Evolutionary conservation across 2,888 invertebrate species (phyloP), one percentile per base, ranked within the genome.

Genomic region (Ptilodon capucinus): DNA sequence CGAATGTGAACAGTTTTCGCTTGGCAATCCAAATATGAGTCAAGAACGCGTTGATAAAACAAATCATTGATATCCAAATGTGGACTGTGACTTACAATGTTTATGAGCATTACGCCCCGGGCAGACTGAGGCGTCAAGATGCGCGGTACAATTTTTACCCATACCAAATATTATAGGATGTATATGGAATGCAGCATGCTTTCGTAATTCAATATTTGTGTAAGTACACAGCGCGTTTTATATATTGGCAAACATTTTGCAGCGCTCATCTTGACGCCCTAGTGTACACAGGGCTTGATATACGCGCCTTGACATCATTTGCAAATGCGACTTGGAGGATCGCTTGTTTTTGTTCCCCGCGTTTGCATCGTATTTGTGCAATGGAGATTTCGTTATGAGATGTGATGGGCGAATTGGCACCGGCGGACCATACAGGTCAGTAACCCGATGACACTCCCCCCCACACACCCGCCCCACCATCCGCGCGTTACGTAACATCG

Each of bases 371-470:
- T 64, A 69, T 79, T 79, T 79, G 82, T 85, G 86, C 86, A 86
- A 80, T 75, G 76, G 71, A 77, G 81, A 83, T 86, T 86, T 84
- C 79, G 84, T 84, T 83, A 81, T 84, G 80, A 81, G 82, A 80
- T 75, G 86, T 83, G 84, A 84, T 84, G 86, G 76, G 79, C 83
- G 84, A 87, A 88, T 89, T 91, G 91, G 90, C 90, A 88, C 81
- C 75, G 82, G 67, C 84, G 78, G 81, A 79, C 86, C 83, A 81
- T 80, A 70, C 84, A 74, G 90, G 88, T 90, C 90, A 86, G 60
- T 85, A 74, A 86, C 87, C 90, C 74, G 71, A 30, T 63, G 60
- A 43, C 74, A 62, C 72, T 78, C 19, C 38, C 38, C 38, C 34
- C 34, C 34, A 14, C 18, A 18, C 14, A 23, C 35, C 18, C 11